These are phyloP conservation scores for Phocides pigmalion DNA, from an alignment of 1,140 invertebrate species.

Conservation along the genomic window DNA sequence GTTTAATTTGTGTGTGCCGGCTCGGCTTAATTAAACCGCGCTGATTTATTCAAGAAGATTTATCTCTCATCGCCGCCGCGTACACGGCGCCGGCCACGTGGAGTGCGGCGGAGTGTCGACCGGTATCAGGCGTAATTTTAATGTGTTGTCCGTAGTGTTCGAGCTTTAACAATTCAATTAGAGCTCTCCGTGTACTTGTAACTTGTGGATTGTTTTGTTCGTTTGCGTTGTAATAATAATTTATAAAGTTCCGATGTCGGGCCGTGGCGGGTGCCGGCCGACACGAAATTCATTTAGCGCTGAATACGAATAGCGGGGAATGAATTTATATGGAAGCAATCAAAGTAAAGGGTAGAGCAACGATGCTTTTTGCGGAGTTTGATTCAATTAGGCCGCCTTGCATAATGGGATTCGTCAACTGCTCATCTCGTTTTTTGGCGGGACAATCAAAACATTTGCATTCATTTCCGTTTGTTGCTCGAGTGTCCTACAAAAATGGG, in stretches of 20 bases:
- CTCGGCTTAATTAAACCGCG: conserved; percentile 45
- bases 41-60: conserved; percentile 43
- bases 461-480: conserved; percentile 34
- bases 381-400: conserved; percentile 61
- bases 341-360: conserved; percentile 58
- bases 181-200: conserved; percentile 47
- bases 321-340: conserved; percentile 73
- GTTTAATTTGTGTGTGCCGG: conserved; percentile 39
- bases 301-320: conserved; percentile 59
- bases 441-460: conserved; percentile 50
- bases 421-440: conserved; percentile 49
- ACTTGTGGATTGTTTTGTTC: conserved; percentile 61
- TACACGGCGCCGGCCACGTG: conserved; percentile 1
- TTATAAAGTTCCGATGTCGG: conserved; percentile 61
- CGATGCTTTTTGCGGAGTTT: conserved; percentile 50
- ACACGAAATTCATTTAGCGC: conserved; percentile 66
- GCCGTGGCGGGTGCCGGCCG: conserved; percentile 48
- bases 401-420: conserved; percentile 54
- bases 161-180: conserved; percentile 64
- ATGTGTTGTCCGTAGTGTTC: conserved; percentile 43
- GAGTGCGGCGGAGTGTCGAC: neutral
- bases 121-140: conserved; percentile 28
- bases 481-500: conserved; percentile 27
- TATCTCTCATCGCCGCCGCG: conserved; percentile 40
- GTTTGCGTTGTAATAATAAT: conserved; percentile 58